phyloP scores from a whole-genome alignment of 2,797 vertebrate genomes.

The Coregonus suidteri region DNA sequence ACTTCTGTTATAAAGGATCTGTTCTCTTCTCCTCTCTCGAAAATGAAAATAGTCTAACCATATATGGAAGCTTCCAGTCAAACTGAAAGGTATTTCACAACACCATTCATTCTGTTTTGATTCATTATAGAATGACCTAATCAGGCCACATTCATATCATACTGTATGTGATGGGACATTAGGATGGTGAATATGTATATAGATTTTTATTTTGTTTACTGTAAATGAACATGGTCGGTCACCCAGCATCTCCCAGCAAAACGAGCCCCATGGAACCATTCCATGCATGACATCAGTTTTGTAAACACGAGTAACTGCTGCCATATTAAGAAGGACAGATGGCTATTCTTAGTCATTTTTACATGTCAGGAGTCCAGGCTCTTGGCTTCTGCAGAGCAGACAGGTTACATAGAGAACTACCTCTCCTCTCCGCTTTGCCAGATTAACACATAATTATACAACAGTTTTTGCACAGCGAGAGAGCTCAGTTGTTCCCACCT shows the following conservation, averaged over 20 bases:
- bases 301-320: no score
- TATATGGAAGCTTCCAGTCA: conserved; percentile 16
- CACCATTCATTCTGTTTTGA: neutral
- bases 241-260: neutral
- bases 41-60: conserved; percentile 47
- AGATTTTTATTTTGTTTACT: neutral
- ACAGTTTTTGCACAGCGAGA: conserved; percentile 69
- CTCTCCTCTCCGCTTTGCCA: conserved; percentile 41
- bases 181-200: no score
- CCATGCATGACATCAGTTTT: conserved; percentile 32
- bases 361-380: conserved; percentile 31
- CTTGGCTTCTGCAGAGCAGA: conserved; percentile 50
- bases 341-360: conserved; percentile 41
- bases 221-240: neutral
- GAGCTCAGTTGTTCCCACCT: conserved; percentile 26
- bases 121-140: no score
- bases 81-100: conserved; percentile 42
- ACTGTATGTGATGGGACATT: no score
- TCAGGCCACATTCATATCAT: no score
- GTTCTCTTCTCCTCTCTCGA: conserved; percentile 26
- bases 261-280: conserved; percentile 10
- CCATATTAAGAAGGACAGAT: neutral
- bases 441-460: conserved; percentile 69
- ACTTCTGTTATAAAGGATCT: conserved; percentile 28
- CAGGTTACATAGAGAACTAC: conserved; percentile 31